phyloP scores from a whole-genome alignment of 1,140 invertebrate species.

The Macrosteles quadrilineatus region DNA sequence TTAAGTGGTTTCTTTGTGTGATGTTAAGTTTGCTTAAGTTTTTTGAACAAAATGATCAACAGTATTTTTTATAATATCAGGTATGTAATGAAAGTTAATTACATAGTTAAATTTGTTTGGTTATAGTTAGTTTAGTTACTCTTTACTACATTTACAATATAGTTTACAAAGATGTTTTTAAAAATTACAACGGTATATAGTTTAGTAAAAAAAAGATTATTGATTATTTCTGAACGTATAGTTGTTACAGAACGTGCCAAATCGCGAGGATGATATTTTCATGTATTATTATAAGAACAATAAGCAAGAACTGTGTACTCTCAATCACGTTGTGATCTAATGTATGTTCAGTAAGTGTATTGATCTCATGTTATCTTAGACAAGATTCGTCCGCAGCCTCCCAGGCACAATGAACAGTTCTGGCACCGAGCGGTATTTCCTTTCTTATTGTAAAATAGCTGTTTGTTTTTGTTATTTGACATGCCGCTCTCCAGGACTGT shows the following conservation, averaged over 20 bases:
- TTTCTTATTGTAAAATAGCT: slow-evolving; percentile 16
- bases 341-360: slow-evolving; percentile 36
- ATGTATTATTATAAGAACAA: slow-evolving; percentile 28
- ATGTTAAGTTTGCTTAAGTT: no score
- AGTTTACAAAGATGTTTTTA: no score
- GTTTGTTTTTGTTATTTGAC: no score
- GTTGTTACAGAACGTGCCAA: slow-evolving; percentile 3
- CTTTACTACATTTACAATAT: no score
- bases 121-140: no score
- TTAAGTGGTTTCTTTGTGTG: background rate
- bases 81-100: no score
- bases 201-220: no score
- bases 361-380: slow-evolving; percentile 38
- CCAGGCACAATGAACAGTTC: slow-evolving; percentile 27
- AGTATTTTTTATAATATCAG: no score
- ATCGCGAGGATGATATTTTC: slow-evolving; percentile 24
- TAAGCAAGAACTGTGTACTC: slow-evolving; percentile 29
- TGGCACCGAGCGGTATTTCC: slow-evolving; percentile 6
- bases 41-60: no score
- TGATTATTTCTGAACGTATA: no score
- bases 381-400: slow-evolving; percentile 32
- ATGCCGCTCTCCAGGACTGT: slow-evolving; percentile 24
- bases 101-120: no score
- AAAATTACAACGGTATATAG: no score
- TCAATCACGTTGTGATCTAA: slow-evolving; percentile 37